Evolutionary conservation across 2,113 vertebrate species (phyloP), one percentile per base, ranked within the genome.

Genomic region (Ceyx cyanopectus): DNA sequence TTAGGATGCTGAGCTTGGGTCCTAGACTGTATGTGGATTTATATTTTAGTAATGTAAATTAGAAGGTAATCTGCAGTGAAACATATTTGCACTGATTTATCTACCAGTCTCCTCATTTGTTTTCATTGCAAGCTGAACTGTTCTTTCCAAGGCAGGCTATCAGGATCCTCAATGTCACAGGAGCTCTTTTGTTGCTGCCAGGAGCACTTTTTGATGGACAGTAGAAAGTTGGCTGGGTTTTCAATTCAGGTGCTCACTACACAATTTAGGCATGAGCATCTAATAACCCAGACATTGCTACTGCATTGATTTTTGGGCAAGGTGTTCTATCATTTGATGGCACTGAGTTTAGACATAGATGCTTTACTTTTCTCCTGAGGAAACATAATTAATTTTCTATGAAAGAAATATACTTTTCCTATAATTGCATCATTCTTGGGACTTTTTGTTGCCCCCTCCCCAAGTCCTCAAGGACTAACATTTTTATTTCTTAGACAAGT

Each of bases 371-470:
- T 91, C 70, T 92, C 70, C 50, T 34, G 54, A 72, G 85, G 57
- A 94, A 85, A 85, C 23, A 40, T 62, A 85, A 87, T 69, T 19
- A 90, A 80, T 88, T 90, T 81, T 83, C 58, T 86, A 40, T 92
- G 37, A 80, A 94, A 93, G 10, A 77, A 87, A 56, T 62, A 81
- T 0, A 23, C 6, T 74, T 78, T 88, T 18, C 30, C 15, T 16
- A 10, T 76, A 85, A 81, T 20, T 70, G 30, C 14, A 1, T 56
- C 18, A 21, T 90, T 79, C 16, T 67, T 32, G 5, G 7, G 23
- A 5, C 0, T 14, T 41, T 22, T 12, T 26, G 19, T 17, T 8
- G 4, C n/a, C 32, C 9, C 1, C 6, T 3, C 15, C 6, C 11
- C 45, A 77, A 16, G 85, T 91, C 85, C 70, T 89, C n/a, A 34